phyloP scores from a whole-genome alignment of 2,113 vertebrate genomes.

The Alosa alosa region DNA sequence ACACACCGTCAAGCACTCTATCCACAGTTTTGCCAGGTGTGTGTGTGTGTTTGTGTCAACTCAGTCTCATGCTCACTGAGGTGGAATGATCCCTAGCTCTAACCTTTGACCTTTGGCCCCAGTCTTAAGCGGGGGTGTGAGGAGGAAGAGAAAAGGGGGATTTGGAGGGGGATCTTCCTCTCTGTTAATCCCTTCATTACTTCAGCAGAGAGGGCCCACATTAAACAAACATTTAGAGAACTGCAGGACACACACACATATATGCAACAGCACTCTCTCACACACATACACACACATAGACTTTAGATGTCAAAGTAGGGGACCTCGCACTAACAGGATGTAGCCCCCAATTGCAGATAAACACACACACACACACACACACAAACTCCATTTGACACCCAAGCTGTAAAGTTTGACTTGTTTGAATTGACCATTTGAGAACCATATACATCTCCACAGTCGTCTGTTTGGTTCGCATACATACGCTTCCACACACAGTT shows the following conservation, averaged over 20 bases:
- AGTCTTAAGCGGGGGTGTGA: neutral
- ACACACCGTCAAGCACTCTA: neutral
- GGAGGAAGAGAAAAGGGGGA: neutral
- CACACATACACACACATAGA: neutral
- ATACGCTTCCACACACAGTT: too few species aligned
- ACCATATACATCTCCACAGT: too few species aligned
- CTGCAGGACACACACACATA: neutral
- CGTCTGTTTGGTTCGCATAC: too few species aligned
- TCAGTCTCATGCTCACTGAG: neutral
- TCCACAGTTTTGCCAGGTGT: neutral
- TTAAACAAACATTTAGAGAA: neutral
- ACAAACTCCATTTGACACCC: neutral
- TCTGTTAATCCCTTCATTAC: neutral
- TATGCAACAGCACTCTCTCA: too few species aligned
- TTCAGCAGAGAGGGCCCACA: neutral
- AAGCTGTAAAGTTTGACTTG: neutral
- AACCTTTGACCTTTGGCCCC: neutral
- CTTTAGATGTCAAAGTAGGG: neutral
- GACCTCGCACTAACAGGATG: neutral
- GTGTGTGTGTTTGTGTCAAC: neutral
- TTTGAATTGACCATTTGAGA: neutral
- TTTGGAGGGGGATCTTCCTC: neutral
- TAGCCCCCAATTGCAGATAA: neutral
- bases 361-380: neutral
- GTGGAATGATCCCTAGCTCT: neutral